These are phyloP conservation scores for Aepyceros melampus DNA, from an alignment of 2,113 vertebrate genomes.

Conservation along the genomic window DNA sequence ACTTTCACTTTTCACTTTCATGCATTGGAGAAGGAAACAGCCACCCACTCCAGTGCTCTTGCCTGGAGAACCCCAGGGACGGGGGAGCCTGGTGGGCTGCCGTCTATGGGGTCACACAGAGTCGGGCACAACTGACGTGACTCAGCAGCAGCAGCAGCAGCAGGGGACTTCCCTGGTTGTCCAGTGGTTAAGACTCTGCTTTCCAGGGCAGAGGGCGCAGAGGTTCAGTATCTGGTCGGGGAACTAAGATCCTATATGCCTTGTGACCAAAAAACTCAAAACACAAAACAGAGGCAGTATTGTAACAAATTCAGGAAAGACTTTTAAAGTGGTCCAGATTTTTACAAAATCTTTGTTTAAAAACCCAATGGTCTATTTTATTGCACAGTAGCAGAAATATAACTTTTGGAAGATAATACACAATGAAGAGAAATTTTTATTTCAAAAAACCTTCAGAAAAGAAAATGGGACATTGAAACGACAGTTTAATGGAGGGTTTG, in stretches of 20 bases:
- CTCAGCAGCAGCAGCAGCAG: too few species aligned
- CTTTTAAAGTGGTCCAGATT: neutral
- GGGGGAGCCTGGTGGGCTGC: too few species aligned
- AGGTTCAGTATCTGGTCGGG: neutral
- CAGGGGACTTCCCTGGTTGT: neutral
- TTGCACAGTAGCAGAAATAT: neutral
- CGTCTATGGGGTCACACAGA: too few species aligned
- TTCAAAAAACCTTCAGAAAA: neutral
- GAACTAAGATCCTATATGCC: neutral
- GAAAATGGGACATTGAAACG: neutral
- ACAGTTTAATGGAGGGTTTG: neutral
- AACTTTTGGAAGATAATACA: neutral
- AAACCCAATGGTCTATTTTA: neutral
- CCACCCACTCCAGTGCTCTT: too few species aligned
- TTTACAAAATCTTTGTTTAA: neutral
- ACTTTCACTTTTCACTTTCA: too few species aligned
- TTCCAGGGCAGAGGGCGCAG: neutral
- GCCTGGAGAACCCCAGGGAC: too few species aligned
- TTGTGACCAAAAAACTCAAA: neutral
- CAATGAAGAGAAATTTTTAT: neutral
- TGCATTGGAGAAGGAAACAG: too few species aligned
- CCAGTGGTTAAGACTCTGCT: neutral
- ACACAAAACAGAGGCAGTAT: neutral
- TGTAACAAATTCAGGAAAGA: neutral
- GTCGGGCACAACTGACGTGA: accelerated